Conservation (phyloP, 37 sponge, comb jelly and placozoan species). For the Lycopodina hypogea region DNA sequence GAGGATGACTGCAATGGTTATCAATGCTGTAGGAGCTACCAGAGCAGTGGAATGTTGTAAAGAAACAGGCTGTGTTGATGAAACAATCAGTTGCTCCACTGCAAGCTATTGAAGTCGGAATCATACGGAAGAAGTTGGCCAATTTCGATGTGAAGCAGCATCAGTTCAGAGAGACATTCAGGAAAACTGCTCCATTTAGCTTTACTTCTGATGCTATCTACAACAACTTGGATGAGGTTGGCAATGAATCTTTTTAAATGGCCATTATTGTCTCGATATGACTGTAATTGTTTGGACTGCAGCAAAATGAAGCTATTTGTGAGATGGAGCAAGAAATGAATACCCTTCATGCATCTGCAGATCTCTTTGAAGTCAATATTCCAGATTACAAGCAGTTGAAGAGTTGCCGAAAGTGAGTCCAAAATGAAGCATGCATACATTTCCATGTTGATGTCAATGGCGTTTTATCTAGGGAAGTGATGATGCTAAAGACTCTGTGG, state of each 20-base stretch:
- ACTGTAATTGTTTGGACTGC: neutral
- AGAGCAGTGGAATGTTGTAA: constrained; percentile 95
- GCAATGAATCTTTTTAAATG: neutral
- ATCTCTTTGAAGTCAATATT: constrained; percentile 94
- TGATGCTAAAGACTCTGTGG: constrained; percentile 89
- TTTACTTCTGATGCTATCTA: constrained; percentile 71
- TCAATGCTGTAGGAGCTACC: constrained; percentile 80
- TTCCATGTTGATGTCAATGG: neutral
- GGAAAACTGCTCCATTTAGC: constrained; percentile 83
- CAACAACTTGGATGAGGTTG: constrained; percentile 76
- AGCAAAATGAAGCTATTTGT: constrained; percentile 50
- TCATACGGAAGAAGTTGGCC: constrained; percentile 83
- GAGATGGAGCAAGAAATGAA: constrained; percentile 88
- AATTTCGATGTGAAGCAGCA: constrained; percentile 97
- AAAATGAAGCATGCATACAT: neutral
- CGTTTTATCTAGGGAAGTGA: constrained; percentile 38
- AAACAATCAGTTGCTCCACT: constrained; percentile 96
- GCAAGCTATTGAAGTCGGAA: constrained; percentile 91
- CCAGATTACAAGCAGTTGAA: constrained; percentile 98
- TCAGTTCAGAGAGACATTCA: constrained; percentile 94
- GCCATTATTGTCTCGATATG: neutral
- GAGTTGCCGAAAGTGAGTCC: constrained; percentile 76
- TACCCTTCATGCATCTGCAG: constrained; percentile 67
- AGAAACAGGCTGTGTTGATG: constrained; percentile 85
- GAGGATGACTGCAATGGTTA: neutral